Evolutionary conservation across 1,140 invertebrate genomes (phyloP), one percentile per base, ranked within the genome.

Genomic region (Plodia interpunctella): DNA sequence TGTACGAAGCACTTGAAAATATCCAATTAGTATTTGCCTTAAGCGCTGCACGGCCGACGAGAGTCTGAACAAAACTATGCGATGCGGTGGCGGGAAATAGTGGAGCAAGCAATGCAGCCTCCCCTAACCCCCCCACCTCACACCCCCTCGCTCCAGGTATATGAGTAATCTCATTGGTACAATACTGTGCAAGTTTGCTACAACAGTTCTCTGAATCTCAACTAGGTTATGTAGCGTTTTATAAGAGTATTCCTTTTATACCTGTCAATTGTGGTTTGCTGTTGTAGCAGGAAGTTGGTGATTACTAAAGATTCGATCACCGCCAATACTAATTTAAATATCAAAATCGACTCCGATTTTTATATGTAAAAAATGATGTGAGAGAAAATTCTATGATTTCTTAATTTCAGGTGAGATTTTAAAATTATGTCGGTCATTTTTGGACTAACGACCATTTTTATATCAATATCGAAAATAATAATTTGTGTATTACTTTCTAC

Each of bases 21-120:
- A 65, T 78, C 76, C 80, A 85, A 85, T 85, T 83, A 83, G 77
- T 52, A 68, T 71, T 63, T 28, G 75, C 74, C 77, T 82, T 82
- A 78, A 84, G 66, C 59, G 60, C 58, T 64, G 66, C 68, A 65
- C 73, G 60, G 64, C 67, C 63, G 68, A 70, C 62, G 70, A 71
- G 73, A 70, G 72, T 59, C 75, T 75, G 77, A 74, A 82, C 79
- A 79, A 78, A 82, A 80, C 77, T 80, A 76, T 80, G 77, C 64
- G 72, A 70, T 68, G 76, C 64, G 72, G 74, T 68, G 76, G 71
- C 60, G 63, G 57, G 63, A 68, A 72, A 73, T 77, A 72, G 68
- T 68, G 65, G 56, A 70, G 68, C 64, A 67, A 72, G 71, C 69
- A 59, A 68, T 71, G 70, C 68, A 63, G 35, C 61, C 51, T 49